Percentiles rank a stretch among this genome's conserved stretches.
Conservation (phyloP, 1,140 invertebrate species). For the Cotesia glomerata region DNA sequence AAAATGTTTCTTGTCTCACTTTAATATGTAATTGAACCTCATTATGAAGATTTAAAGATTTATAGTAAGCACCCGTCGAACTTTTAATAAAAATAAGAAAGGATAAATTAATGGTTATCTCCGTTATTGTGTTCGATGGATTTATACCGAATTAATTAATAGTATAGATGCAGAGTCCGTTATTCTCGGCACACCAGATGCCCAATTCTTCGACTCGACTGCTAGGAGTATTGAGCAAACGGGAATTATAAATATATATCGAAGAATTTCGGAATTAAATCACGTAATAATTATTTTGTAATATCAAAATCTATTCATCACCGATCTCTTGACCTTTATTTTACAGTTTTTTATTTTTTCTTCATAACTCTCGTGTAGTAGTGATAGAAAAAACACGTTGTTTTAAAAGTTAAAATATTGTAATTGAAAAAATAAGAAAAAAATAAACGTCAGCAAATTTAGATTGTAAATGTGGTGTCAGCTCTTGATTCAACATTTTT, state of each 20-base stretch:
- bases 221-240: not conserved
- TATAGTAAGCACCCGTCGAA: constrained; percentile 3
- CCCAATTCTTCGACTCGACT: not conserved
- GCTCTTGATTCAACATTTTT: too few relatives aligned
- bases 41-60: constrained; percentile 1
- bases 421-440: not conserved
- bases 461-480: too few relatives aligned
- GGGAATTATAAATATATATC: not conserved
- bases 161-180: constrained; percentile 19
- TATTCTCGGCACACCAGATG: not conserved
- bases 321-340: constrained; percentile 16
- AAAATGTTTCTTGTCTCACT: too few relatives aligned
- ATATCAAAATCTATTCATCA: constrained; percentile 34
- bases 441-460: not conserved
- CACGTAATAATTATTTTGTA: constrained; percentile 35
- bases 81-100: not conserved
- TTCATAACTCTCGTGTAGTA: not conserved
- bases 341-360: not conserved
- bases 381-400: too few relatives aligned
- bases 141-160: constrained; percentile 14
- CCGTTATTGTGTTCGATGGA: constrained; percentile 19
- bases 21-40: too few relatives aligned
- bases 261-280: not conserved
- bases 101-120: constrained; percentile 13
- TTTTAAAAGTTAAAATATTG: too few relatives aligned